These are phyloP conservation scores for Acanthochromis polyacanthus DNA, from an alignment of 2,113 vertebrate genomes.

Conservation along the genomic window DNA sequence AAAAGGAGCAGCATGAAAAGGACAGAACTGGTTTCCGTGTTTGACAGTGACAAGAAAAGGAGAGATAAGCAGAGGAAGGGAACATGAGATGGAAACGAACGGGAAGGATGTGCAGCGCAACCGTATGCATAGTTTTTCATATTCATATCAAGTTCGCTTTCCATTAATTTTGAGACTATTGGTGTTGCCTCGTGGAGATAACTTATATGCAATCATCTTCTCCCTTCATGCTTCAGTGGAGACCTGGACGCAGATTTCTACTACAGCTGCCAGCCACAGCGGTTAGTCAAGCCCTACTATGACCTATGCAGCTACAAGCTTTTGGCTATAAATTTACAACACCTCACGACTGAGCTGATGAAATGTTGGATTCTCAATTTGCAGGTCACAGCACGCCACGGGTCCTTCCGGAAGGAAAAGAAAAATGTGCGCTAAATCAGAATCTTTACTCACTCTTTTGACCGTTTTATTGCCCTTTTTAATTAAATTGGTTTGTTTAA, in stretches of 20 bases:
- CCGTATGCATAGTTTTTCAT: slow-evolving; percentile 32
- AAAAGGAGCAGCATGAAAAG: background rate
- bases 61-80: background rate
- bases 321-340: slow-evolving; percentile 34
- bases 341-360: slow-evolving; percentile 29
- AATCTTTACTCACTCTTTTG: background rate
- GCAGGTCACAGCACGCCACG: slow-evolving; percentile 12
- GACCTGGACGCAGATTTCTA: slow-evolving; percentile 46
- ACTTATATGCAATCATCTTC: slow-evolving; percentile 62
- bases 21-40: background rate
- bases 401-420: background rate
- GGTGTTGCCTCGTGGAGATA: slow-evolving; percentile 42
- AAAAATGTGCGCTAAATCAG: background rate
- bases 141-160: slow-evolving; percentile 48
- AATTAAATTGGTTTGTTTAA: background rate
- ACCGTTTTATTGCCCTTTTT: background rate
- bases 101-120: background rate
- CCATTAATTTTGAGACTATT: slow-evolving; percentile 57
- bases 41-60: slow-evolving; percentile 11
- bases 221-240: slow-evolving; percentile 64
- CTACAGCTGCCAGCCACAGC: slow-evolving; percentile 29
- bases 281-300: slow-evolving; percentile 20
- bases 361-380: slow-evolving; percentile 25
- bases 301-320: slow-evolving; percentile 38
- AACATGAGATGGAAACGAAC: slow-evolving; percentile 3